Evolutionary conservation across 1,140 invertebrate species (phyloP).

Genomic region (Drosophila sulfurigaster): DNA sequence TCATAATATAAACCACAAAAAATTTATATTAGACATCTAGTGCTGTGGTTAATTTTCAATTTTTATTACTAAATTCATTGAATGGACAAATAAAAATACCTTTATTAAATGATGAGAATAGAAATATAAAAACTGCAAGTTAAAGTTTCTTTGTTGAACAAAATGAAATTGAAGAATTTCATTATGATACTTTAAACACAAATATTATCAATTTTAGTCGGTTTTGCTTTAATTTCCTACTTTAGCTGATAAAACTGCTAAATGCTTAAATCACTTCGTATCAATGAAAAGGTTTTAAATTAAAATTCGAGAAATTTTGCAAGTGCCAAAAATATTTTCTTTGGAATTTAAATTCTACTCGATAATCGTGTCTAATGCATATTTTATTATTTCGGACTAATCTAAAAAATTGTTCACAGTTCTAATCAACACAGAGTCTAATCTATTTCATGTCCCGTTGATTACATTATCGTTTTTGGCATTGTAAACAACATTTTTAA

Average conservation of each 20-base stretch:
- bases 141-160: no score
- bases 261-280: neutral
- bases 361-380: slow-evolving; percentile 1
- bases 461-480: slow-evolving; percentile 10
- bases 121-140: no score
- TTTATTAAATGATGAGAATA: no score
- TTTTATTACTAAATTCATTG: no score
- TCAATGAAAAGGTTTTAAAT: no score
- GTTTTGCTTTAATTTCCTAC: neutral
- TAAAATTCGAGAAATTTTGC: slow-evolving; percentile 1
- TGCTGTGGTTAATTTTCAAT: no score
- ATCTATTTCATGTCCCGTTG: neutral
- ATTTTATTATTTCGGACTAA: slow-evolving; percentile 2
- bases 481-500: neutral
- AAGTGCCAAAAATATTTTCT: neutral
- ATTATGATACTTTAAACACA: neutral
- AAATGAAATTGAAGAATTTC: neutral
- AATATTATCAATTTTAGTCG: neutral
- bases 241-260: neutral
- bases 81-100: no score
- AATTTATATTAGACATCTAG: no score
- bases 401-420: neutral
- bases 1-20: no score
- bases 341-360: neutral
- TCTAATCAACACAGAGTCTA: neutral